Base-by-base conservation (phyloP, 2,797 vertebrate species). In the Sebastolobus alascanus region DNA sequence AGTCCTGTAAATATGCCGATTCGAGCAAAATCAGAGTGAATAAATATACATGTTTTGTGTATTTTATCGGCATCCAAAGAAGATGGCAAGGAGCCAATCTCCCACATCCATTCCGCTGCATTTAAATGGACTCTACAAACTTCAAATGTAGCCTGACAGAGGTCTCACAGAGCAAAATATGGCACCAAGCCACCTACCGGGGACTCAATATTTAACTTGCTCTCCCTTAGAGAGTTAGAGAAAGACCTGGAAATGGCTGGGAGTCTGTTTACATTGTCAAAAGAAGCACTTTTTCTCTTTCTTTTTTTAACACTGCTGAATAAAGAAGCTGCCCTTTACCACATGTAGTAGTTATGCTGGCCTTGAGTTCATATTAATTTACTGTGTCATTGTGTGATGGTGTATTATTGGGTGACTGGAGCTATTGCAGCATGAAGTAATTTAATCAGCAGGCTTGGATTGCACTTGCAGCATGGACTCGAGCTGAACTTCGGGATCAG, bases 401-500 rank as follows among this genome's bases (percentile, higher is more conserved):
- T 72, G 80, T 71, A 58, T 91, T 83, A 87, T 80, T 73, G 73
- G 85, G 70, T 8, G 77, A 73, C 86, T 75, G 88, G 79, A 80
- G 80, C 85, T 68, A 40, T 74, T 72, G 76, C 87, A 69, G 65
- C 77, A 37, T 55, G 75, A 82, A 63, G 96, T 95, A 95, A 96
- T 89, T 92, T 78, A 91, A 95, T 95, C 94, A 76, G 78, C 79
- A 31, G 88, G 88, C 91, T 94, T 90, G 87, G 85, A 90, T 96
- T 84, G 38, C 63, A 27, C 38, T 43, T 16, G 84, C 93, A 82
- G 81, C 72, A 71, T 50, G 75, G 86, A 90, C 90, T 90, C 77
- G 40, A 77, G 83, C 82, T 92, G 89, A 92, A 91, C 87, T 82
- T 84, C 73, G 40, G 87, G 81, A 88, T 96, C 92, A 50, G 77